Evolutionary conservation across 2,113 vertebrate genomes (phyloP).

Genomic region (Microcebus tavaratra): DNA sequence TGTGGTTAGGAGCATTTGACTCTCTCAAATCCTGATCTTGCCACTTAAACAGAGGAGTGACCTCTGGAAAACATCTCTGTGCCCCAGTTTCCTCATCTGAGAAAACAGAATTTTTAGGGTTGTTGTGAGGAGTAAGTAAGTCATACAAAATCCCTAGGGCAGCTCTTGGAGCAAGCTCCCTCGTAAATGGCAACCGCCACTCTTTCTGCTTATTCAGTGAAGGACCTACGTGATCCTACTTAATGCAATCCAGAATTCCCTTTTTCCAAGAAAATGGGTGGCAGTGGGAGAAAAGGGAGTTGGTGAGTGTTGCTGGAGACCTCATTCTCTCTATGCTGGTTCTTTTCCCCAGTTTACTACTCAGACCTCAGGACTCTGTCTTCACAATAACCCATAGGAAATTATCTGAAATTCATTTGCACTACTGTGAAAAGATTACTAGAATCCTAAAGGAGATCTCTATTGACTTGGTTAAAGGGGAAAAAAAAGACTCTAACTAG

Average conservation of each 20-base stretch:
- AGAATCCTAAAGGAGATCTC: neutral
- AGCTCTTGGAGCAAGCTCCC: neutral
- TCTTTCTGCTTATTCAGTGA: neutral
- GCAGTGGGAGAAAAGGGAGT: neutral
- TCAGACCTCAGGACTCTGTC: neutral
- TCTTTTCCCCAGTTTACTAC: neutral
- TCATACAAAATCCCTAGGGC: neutral
- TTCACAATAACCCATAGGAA: neutral
- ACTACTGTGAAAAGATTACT: neutral
- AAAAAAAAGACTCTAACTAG: neutral
- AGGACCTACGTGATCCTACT: rapidly evolving
- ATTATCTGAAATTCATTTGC: neutral
- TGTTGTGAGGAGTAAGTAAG: neutral
- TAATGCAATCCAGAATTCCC: neutral
- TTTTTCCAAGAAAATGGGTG: neutral
- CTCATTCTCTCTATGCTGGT: neutral
- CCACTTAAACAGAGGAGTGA: neutral
- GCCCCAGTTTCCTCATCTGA: neutral
- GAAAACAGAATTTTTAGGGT: neutral
- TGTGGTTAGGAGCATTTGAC: neutral
- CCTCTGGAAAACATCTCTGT: neutral
- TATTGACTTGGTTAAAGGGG: neutral
- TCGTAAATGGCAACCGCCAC: rapidly evolving
- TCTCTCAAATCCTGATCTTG: neutral
- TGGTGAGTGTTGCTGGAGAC: neutral